Percentiles rank a stretch among this genome's conserved stretches.
Conservation (phyloP, 2,113 vertebrate species). For the Platichthys flesus region DNA sequence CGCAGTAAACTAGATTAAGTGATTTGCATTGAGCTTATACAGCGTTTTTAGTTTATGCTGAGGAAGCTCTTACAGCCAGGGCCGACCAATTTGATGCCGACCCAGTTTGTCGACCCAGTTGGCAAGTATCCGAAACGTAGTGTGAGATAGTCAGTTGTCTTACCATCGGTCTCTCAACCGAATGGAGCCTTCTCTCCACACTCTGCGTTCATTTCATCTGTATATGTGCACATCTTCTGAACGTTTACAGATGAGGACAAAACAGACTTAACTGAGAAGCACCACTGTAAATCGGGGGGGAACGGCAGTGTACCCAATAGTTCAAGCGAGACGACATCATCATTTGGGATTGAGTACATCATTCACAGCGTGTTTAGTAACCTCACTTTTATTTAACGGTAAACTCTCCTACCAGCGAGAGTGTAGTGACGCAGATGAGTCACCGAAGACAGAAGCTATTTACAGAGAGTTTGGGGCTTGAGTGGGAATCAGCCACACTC, state of each 20-base stretch:
- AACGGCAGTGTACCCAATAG: background rate
- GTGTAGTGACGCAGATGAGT: constrained; percentile 12
- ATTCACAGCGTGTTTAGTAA: too few relatives aligned
- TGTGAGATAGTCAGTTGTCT: constrained; percentile 1
- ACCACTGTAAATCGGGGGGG: too few relatives aligned
- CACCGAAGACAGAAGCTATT: constrained; percentile 47
- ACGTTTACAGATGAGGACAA: too few relatives aligned
- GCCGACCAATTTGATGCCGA: constrained; percentile 18
- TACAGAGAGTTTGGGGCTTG: constrained; percentile 56
- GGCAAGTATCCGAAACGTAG: background rate
- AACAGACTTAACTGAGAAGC: too few relatives aligned
- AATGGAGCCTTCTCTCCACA: too few relatives aligned
- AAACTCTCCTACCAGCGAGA: constrained; percentile 7
- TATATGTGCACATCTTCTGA: too few relatives aligned
- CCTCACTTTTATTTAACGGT: constrained; percentile 21
- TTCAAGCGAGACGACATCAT: too few relatives aligned
- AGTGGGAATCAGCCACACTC: constrained; percentile 58
- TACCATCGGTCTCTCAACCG: background rate
- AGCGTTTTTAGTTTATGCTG: constrained; percentile 44
- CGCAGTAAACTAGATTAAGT: constrained; percentile 19
- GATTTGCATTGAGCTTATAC: constrained; percentile 41
- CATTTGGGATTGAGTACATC: too few relatives aligned
- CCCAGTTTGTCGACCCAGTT: constrained; percentile 39
- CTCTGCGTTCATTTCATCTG: too few relatives aligned
- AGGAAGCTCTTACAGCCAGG: constrained; percentile 6